Conservation (phyloP, 2,113 vertebrate species). For the Plectropomus leopardus region DNA sequence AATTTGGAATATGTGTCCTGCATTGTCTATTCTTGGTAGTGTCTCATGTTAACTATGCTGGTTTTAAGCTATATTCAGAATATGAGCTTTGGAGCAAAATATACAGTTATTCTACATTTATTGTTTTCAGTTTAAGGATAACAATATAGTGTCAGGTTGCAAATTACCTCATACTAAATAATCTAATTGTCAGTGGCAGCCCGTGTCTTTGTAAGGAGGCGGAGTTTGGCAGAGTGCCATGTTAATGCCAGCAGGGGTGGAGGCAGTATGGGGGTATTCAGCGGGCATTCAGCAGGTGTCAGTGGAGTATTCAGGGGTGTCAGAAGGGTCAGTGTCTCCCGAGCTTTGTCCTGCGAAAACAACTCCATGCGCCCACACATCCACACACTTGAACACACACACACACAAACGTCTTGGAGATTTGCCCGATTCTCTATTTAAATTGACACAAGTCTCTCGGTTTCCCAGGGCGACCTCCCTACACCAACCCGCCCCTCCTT, state of each 20-base stretch:
- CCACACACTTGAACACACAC: slow-evolving; percentile 41
- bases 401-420: slow-evolving; percentile 57
- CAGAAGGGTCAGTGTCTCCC: slow-evolving; percentile 50
- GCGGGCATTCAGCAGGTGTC: slow-evolving; percentile 70
- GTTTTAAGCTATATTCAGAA: too few species aligned
- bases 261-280: slow-evolving; percentile 42
- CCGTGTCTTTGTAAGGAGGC: slow-evolving; percentile 19
- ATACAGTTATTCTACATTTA: too few species aligned
- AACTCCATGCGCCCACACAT: neutral
- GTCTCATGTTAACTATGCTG: too few species aligned
- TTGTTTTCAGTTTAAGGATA: too few species aligned
- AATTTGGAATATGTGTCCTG: too few species aligned
- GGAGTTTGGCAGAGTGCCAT: slow-evolving; percentile 48
- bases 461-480: slow-evolving; percentile 70
- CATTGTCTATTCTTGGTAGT: too few species aligned
- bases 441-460: slow-evolving; percentile 76
- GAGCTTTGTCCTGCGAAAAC: slow-evolving; percentile 57
- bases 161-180: too few species aligned
- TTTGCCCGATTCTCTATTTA: slow-evolving; percentile 66
- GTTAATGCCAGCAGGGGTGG: slow-evolving; percentile 58
- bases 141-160: too few species aligned
- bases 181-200: neutral
- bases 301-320: slow-evolving; percentile 43
- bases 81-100: too few species aligned
- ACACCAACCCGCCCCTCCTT: slow-evolving; percentile 6